Evolutionary conservation across 2,797 vertebrate genomes (phyloP).

Genomic region (Morelia viridis): DNA sequence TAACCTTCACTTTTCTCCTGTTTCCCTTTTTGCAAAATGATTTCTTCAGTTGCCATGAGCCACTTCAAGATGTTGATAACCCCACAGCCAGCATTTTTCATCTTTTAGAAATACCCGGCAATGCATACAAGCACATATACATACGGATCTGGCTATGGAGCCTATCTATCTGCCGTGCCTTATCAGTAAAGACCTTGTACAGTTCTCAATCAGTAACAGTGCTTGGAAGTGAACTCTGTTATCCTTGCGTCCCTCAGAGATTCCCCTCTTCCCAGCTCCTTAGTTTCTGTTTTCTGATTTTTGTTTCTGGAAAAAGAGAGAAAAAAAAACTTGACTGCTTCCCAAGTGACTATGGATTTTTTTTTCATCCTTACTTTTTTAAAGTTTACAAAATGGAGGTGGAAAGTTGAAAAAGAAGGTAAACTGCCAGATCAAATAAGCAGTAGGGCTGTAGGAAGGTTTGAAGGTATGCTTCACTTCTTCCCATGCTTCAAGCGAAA

Average conservation of each 20-base stretch:
- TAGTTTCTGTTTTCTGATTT: conserved; percentile 47
- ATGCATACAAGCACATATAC: background rate
- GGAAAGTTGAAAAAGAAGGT: background rate
- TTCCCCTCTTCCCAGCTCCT: conserved; percentile 18
- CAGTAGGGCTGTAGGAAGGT: too few species aligned
- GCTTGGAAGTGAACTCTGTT: conserved; percentile 30
- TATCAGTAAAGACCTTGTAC: conserved; percentile 40
- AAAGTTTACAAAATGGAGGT: background rate
- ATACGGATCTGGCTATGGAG: conserved; percentile 42
- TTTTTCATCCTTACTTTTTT: background rate
- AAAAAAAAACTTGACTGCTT: conserved; percentile 12
- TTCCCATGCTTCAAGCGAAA: background rate
- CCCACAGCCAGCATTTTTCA: background rate
- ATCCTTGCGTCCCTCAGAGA: conserved; percentile 52
- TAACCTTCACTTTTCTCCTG: conserved; percentile 10
- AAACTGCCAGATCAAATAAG: background rate
- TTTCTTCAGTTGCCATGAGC: conserved; percentile 14
- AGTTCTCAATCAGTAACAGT: conserved; percentile 53
- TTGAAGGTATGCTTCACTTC: background rate
- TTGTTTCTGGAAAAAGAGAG: conserved; percentile 44
- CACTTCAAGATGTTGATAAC: conserved; percentile 33
- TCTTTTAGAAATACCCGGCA: conserved; percentile 24
- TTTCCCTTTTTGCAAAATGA: fast-evolving
- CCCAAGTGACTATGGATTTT: conserved; percentile 28
- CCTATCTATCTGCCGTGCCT: conserved; percentile 44